Conservation (phyloP, 2,113 vertebrate genomes). For the Myotis davidii region DNA sequence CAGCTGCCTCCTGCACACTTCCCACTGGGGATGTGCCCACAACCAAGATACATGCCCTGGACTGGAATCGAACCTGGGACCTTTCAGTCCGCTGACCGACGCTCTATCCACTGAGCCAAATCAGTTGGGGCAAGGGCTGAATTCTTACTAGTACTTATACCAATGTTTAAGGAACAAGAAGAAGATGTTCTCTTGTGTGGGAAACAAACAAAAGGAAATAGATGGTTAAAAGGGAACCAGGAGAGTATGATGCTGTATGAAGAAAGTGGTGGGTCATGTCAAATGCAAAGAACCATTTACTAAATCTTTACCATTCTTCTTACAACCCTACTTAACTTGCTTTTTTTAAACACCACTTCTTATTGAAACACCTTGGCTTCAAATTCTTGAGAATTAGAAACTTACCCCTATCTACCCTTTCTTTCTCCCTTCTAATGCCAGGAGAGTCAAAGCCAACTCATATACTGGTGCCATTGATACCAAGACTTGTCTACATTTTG, state of each 20-base stretch:
- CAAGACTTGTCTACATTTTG: neutral
- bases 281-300: neutral
- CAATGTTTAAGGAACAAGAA: neutral
- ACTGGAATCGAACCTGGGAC: no score
- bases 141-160: neutral
- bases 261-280: neutral
- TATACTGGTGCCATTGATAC: neutral
- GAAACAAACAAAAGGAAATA: neutral
- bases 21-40: no score
- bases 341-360: neutral
- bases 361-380: neutral
- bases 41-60: no score
- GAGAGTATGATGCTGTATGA: neutral
- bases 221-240: neutral
- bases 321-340: neutral
- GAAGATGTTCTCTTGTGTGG: neutral
- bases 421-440: neutral
- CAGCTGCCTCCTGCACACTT: no score
- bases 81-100: no score
- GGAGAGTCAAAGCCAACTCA: neutral
- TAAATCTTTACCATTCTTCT: neutral
- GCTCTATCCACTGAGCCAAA: no score
- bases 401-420: neutral
- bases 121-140: no score
- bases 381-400: slow-evolving; percentile 3